A percentile compares a stretch with the other conserved stretches of the same genome.
Conservation (phyloP, 2,113 vertebrate species). For the Oxygymnocypris stewartii region DNA sequence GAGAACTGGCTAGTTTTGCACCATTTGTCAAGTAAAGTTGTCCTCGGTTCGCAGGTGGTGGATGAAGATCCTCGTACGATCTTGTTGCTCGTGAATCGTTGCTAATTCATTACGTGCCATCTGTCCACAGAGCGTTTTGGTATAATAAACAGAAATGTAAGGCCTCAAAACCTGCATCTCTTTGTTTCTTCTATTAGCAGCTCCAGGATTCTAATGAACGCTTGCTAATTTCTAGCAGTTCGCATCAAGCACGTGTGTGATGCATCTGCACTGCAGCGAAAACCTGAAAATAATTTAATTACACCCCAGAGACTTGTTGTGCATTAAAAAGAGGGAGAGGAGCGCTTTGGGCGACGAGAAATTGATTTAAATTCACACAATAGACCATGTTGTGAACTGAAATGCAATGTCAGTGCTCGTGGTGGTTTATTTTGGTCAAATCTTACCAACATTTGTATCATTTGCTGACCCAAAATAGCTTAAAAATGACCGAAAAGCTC, state of each 20-base stretch:
- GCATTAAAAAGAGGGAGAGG: not conserved
- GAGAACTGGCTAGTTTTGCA: not conserved
- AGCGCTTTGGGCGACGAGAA: not conserved
- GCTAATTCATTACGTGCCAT: slow-evolving; percentile 7
- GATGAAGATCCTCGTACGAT: not conserved
- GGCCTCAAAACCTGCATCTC: slow-evolving; percentile 13
- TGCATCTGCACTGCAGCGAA: slow-evolving; percentile 6
- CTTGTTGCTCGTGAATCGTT: slow-evolving; percentile 12
- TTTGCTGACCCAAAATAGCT: not conserved
- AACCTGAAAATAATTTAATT: slow-evolving; percentile 28
- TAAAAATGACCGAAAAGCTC: too few relatives aligned
- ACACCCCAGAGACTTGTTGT: not conserved
- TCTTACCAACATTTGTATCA: not conserved
- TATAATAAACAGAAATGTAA: slow-evolving; percentile 14
- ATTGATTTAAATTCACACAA: not conserved
- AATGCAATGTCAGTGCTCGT: not conserved
- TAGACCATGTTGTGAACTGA: not conserved
- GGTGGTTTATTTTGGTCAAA: not conserved
- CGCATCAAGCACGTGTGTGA: not conserved
- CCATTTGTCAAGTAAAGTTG: not conserved
- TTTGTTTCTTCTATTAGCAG: slow-evolving; percentile 31
- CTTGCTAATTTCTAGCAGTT: slow-evolving; percentile 7
- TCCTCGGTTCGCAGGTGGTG: not conserved
- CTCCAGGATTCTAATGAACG: slow-evolving; percentile 17
- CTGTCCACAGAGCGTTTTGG: slow-evolving; percentile 6